phyloP scores from a whole-genome alignment of 2,797 vertebrate genomes.

The Premnoplex brunnescens region DNA sequence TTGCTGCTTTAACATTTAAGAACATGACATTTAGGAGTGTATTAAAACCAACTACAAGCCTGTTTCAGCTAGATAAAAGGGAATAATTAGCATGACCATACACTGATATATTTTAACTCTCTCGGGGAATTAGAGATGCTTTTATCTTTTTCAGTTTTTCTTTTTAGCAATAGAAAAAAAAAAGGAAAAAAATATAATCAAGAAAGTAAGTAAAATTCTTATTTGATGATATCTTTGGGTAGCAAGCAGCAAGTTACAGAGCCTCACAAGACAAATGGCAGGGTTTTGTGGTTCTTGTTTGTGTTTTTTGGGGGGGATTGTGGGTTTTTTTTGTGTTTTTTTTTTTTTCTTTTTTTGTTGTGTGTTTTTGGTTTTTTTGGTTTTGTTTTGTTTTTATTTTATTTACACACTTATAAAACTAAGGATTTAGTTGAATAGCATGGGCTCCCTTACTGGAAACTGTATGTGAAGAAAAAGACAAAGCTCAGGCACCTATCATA shows the following conservation, averaged over 20 bases:
- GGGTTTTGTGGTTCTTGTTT: too few relatives aligned
- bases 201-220: background rate
- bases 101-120: background rate
- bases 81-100: background rate
- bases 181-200: background rate
- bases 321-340: too few relatives aligned
- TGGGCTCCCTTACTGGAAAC: background rate
- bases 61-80: slow-evolving; percentile 17
- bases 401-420: background rate
- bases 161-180: background rate
- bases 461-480: background rate
- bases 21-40: background rate
- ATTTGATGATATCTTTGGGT: background rate
- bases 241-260: background rate
- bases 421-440: background rate
- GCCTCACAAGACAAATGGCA: background rate
- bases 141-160: background rate
- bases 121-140: background rate
- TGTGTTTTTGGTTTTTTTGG: too few relatives aligned
- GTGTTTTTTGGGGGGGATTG: too few relatives aligned
- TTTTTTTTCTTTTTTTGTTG: too few relatives aligned
- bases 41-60: background rate
- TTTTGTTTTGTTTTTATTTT: too few relatives aligned
- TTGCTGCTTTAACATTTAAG: slow-evolving; percentile 8
- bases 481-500: background rate